These are phyloP conservation scores for Thripadectes ignobilis DNA, from an alignment of 2,797 vertebrate genomes.

Conservation along the genomic window DNA sequence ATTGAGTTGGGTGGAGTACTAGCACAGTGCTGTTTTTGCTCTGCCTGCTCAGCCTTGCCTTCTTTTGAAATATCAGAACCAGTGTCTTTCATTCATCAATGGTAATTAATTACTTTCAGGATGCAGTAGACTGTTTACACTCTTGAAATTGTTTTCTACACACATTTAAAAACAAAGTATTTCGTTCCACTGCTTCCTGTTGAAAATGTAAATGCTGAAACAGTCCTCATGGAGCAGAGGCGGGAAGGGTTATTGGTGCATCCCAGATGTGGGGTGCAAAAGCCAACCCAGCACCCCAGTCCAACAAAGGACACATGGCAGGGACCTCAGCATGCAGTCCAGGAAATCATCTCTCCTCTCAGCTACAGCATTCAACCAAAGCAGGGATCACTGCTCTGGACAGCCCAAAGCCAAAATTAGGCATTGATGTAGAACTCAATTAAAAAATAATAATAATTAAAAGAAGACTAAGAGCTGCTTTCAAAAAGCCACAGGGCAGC, in stretches of 20 bases:
- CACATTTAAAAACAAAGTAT: background rate
- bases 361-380: fast-evolving
- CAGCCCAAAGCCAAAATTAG: background rate
- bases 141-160: background rate
- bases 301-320: background rate
- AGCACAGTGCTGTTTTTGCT: background rate
- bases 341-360: background rate
- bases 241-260: background rate
- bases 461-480: background rate
- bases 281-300: background rate
- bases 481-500: background rate
- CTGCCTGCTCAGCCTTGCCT: background rate
- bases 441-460: background rate
- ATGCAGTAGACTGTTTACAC: background rate
- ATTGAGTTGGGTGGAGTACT: background rate
- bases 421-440: background rate
- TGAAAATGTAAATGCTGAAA: background rate
- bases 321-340: background rate
- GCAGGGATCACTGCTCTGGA: background rate
- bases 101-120: slow-evolving; percentile 6
- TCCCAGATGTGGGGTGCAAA: background rate
- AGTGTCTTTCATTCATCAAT: background rate
- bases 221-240: background rate
- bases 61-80: background rate
- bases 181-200: background rate